Evolutionary conservation across 1,140 invertebrate species (phyloP), one percentile per base, ranked within the genome.

Genomic region (Zophobas atratus): DNA sequence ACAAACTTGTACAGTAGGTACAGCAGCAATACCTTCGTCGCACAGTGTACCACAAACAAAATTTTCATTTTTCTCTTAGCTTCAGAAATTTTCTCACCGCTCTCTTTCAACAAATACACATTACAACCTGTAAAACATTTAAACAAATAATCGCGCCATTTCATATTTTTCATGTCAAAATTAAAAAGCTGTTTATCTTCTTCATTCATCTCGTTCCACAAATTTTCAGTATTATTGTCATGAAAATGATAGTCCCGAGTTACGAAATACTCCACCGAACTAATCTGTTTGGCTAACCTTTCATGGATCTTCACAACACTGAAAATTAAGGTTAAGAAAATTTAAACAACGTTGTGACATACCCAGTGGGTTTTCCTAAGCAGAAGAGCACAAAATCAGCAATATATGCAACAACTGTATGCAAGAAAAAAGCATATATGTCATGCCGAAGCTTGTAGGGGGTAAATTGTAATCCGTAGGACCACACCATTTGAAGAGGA

Each of bases 1-100:
- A 20, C 20, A 20, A 20, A 20, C 20, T 20, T 20, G 20, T 20
- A 20, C 20, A 20, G 20, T 20, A 20, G 20, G 20, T 20, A 20
- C 20, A 20, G 20, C 20, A 20, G 20, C 20, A 20, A 20, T 20
- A 20, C 20, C 20, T 20, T 20, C 20, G 20, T 20, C 20, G 20
- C 93, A 36, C 48, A 73, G 43, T 73, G 71, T 0, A 35, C 53
- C 3, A 73, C 38, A 38, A 48, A 41, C 49, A 73, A 39, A 20
- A 55, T 55, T 38, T 38, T 41, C 32, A 73, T 2, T 33, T 56
- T 53, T 36, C 38, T 76, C 6, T 77, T 51, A 2, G 55, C 75
- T 67, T 49, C 3, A 5, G 49, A 36, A 33, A 20, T 49, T 6
- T 39, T 75, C 6, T 77, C 79, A 3, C 63, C 5, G 1, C 35